Percentiles rank a stretch among this genome's conserved stretches.
Conservation (phyloP, 1,140 invertebrate genomes). For the Ruditapes philippinarum region DNA sequence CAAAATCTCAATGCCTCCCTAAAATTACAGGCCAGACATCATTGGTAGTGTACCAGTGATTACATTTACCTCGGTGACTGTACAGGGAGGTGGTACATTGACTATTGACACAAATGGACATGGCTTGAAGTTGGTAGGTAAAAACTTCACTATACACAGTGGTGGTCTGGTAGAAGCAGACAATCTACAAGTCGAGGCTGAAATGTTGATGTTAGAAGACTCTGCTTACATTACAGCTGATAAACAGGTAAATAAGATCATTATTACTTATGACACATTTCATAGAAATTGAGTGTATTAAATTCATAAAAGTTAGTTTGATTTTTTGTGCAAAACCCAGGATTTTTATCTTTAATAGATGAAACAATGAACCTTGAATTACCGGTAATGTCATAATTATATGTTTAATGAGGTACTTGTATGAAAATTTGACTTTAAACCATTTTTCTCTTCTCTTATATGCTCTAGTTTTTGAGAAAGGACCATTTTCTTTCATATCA, state of each 20-base stretch:
- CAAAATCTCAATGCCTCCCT: not conserved
- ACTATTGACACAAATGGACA: slow-evolving; percentile 69
- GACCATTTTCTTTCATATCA: no score
- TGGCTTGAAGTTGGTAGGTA: slow-evolving; percentile 73
- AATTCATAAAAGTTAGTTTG: no score
- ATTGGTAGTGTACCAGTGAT: slow-evolving; percentile 64
- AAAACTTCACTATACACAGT: slow-evolving; percentile 75
- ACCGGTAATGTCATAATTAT: no score
- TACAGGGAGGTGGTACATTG: slow-evolving; percentile 77
- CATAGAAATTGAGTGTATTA: no score
- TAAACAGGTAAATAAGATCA: slow-evolving; percentile 75
- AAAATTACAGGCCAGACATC: slow-evolving; percentile 68
- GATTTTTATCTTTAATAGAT: no score
- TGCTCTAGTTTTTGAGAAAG: no score
- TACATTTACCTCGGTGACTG: slow-evolving; percentile 72
- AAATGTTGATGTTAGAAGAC: slow-evolving; percentile 71
- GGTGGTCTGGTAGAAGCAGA: slow-evolving; percentile 76
- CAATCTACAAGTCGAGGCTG: slow-evolving; percentile 68
- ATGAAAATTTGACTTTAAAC: no score
- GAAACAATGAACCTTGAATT: no score
- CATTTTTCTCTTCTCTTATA: no score
- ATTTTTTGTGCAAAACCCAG: no score
- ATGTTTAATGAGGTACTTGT: no score
- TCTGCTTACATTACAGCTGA: slow-evolving; percentile 71
- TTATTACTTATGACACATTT: no score